These are phyloP conservation scores for Sebastes nivosus DNA, from an alignment of 2,797 vertebrate species.

Conservation along the genomic window DNA sequence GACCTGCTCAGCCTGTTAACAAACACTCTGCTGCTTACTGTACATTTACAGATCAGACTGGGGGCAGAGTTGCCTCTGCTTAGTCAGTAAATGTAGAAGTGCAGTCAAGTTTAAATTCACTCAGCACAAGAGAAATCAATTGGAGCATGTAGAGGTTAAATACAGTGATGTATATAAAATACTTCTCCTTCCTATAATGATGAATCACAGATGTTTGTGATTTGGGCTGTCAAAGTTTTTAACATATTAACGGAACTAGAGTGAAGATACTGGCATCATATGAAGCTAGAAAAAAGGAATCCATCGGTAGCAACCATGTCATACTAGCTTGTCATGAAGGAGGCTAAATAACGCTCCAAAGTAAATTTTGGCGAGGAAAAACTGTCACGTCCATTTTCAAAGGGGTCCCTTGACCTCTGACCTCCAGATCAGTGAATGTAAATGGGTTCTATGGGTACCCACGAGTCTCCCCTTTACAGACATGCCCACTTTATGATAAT, in stretches of 20 bases:
- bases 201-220: neutral
- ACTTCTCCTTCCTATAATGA: neutral
- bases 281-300: too few species aligned
- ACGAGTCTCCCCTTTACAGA: too few species aligned
- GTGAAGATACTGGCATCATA: too few species aligned
- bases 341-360: too few species aligned
- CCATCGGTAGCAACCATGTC: too few species aligned
- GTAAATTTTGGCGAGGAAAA: accelerated
- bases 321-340: too few species aligned
- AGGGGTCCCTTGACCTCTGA: too few species aligned
- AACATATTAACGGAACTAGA: too few species aligned
- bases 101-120: neutral
- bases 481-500: too few species aligned
- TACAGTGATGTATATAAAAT: neutral
- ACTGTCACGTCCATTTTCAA: too few species aligned
- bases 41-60: neutral
- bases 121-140: neutral
- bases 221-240: too few species aligned
- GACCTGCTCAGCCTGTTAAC: constrained; percentile 14
- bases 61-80: neutral
- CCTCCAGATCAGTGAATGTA: accelerated
- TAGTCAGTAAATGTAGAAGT: neutral
- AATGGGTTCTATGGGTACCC: too few species aligned
- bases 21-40: constrained; percentile 7
- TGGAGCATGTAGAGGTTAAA: neutral